Evolutionary conservation across 2,888 invertebrate genomes (phyloP), one percentile per base, ranked within the genome.

Genomic region (Hirtodrosophila alboralis): DNA sequence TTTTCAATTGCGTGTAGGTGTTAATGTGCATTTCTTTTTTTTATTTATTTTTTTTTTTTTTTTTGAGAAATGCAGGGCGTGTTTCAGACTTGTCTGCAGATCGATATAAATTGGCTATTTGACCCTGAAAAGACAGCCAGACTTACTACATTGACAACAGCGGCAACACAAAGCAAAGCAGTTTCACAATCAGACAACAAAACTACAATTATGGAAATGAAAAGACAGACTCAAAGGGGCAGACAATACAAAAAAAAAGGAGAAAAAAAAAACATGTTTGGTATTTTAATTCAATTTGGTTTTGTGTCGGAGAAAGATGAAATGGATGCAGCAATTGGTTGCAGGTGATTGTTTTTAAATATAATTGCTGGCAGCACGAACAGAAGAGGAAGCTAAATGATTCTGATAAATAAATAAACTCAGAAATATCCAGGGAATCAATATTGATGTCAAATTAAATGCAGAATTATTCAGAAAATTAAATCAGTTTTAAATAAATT

Each of bases 21-120:
- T 63, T 58, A 47, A 45, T 48, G 31, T 53, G 45, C 66, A 41
- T 60, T 62, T 18, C 27, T n/a, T 21, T 16, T 40, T 6, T 2
- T 34, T 47, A 33, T 48, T 56, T 52, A 23, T 38, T 37, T 38
- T 21, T 27, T 33, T 23, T 18, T 28, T 41, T 21, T 27, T 36
- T 27, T 18, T 28, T 28, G 12, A n/a, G n/a, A n/a, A n/a, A n/a
- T n/a, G n/a, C n/a, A 27, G 26, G 69, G 60, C 44, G 52, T 54
- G 51, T 36, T 28, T 8, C n/a, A 33, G 14, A 43, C 37, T 48
- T 27, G 56, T 41, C 56, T 33, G 41, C 47, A 67, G 69, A 80
- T 86, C 85, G 71, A 85, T 85, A 80, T 67, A 75, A 84, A 87
- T 86, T 86, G 80, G 56, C 73, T 71, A 75, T 72, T 61, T 87